A percentile compares a stretch with the other conserved stretches of the same genome.
These are phyloP conservation scores for Leucosticte australis DNA, from an alignment of 2,113 vertebrate species.

Conservation along the genomic window DNA sequence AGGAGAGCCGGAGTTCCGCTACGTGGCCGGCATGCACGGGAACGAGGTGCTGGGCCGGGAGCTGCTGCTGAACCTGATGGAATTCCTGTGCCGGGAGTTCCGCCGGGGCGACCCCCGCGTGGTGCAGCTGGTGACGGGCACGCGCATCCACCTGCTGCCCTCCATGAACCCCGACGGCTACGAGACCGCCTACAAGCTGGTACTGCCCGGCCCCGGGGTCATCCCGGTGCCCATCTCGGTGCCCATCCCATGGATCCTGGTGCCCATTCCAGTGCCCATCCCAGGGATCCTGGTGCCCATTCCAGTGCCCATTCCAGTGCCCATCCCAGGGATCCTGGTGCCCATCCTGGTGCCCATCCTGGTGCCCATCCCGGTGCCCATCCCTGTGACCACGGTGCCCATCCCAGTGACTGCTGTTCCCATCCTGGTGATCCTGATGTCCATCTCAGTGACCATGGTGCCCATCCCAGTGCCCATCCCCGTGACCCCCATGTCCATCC, in stretches of 20 bases:
- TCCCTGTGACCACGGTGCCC: neutral
- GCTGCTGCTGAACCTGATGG: constrained; percentile 92
- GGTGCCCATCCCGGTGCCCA: neutral
- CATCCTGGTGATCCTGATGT: neutral
- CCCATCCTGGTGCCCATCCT: too few species aligned
- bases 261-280: too few species aligned
- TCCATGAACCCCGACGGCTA: constrained; percentile 98
- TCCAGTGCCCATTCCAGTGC: too few species aligned
- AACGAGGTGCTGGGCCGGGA: constrained; percentile 94
- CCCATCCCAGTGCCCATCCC: too few species aligned
- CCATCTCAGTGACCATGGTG: too few species aligned
- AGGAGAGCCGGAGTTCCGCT: constrained; percentile 96
- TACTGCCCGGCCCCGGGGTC: neutral
- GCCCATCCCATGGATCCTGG: neutral
- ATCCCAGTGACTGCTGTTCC: neutral
- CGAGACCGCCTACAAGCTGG: constrained; percentile 85
- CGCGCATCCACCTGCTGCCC: constrained; percentile 90
- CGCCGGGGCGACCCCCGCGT: constrained; percentile 82
- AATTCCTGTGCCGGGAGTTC: constrained; percentile 89
- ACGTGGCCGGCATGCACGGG: constrained; percentile 95
- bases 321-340: too few species aligned
- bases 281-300: too few species aligned
- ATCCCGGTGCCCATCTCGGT: fast-evolving
- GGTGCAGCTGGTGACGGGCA: constrained; percentile 82
- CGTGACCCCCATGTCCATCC: neutral